A percentile compares a stretch with the other conserved stretches of the same genome.
phyloP scores from a whole-genome alignment of 2,113 vertebrate genomes.

The Sphyrna mokarran region DNA sequence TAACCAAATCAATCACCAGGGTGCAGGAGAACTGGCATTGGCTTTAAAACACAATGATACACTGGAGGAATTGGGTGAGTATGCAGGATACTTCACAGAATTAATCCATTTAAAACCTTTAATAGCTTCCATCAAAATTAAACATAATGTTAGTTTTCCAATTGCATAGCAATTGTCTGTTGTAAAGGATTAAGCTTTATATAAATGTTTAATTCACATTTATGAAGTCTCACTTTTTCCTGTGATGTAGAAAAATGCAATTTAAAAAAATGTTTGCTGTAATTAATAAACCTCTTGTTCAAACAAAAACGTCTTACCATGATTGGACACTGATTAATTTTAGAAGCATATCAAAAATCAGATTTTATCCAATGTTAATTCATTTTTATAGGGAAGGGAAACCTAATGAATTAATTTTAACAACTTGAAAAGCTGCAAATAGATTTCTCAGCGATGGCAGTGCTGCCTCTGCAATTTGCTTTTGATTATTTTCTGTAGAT shows the following conservation, averaged over 20 bases:
- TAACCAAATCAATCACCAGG: conserved; percentile 88
- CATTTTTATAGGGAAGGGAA: background rate
- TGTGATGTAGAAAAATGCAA: background rate
- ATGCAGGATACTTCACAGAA: background rate
- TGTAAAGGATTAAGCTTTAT: background rate
- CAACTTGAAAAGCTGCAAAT: background rate
- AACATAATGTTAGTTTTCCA: background rate
- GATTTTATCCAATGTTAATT: background rate
- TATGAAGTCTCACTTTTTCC: background rate
- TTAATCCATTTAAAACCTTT: background rate
- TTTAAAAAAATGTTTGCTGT: background rate
- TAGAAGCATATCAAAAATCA: background rate
- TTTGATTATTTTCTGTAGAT: conserved; percentile 57
- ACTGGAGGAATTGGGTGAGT: conserved; percentile 78
- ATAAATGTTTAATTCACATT: background rate
- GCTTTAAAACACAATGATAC: conserved; percentile 65
- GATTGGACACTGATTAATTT: background rate
- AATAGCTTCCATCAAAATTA: background rate
- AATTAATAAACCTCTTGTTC: background rate
- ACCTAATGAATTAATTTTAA: background rate
- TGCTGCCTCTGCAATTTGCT: background rate
- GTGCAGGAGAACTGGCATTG: conserved; percentile 68
- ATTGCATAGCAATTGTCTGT: background rate
- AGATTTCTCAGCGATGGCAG: background rate
- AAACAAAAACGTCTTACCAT: background rate